phyloP scores from a whole-genome alignment of 1,140 invertebrate genomes.

The Leguminivora glycinivorella region DNA sequence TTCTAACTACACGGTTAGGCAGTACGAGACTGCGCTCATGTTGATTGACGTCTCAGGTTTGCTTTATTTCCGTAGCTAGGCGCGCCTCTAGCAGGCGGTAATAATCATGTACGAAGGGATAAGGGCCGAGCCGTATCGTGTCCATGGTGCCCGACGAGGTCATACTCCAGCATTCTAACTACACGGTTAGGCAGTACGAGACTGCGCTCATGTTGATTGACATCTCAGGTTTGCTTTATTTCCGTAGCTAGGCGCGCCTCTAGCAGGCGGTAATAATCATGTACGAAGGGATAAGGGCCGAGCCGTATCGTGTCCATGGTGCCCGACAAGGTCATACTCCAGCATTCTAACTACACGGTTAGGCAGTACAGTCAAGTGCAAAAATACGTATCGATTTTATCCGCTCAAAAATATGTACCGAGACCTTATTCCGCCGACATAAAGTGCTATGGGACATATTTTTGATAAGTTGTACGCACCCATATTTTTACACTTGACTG shows the following conservation, averaged over 20 bases:
- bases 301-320: conserved; percentile 81
- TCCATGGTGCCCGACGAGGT: conserved; percentile 83
- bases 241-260: too few species aligned
- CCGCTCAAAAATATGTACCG: too few species aligned
- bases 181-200: conserved; percentile 76
- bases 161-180: conserved; percentile 79
- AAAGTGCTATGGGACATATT: too few species aligned
- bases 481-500: too few species aligned
- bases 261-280: too few species aligned
- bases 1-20: conserved; percentile 73
- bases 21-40: conserved; percentile 81
- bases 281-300: too few species aligned
- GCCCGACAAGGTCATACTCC: conserved; percentile 82
- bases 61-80: background rate
- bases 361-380: too few species aligned
- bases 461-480: too few species aligned
- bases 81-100: too few species aligned
- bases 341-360: conserved; percentile 75
- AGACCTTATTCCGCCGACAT: too few species aligned
- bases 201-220: conserved; percentile 82
- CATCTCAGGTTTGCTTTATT: conserved; percentile 73
- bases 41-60: conserved; percentile 82
- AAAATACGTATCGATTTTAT: too few species aligned
- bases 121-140: conserved; percentile 73
- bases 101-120: too few species aligned